These are phyloP conservation scores for Phalacrocorax carbo DNA, from an alignment of 2,113 vertebrate genomes.

Conservation along the genomic window DNA sequence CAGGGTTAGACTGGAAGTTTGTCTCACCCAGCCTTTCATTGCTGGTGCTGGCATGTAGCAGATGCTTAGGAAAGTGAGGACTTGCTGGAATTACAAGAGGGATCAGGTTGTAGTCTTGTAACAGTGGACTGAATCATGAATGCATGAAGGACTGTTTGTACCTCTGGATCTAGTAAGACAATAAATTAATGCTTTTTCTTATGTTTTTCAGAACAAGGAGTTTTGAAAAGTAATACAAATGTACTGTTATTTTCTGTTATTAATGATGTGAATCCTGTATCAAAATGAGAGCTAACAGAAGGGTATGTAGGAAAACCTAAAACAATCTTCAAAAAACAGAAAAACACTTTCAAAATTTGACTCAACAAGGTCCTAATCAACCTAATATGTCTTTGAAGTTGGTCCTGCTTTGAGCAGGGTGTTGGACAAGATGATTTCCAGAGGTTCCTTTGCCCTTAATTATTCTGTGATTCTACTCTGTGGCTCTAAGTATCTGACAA, in stretches of 20 bases:
- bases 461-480: background rate
- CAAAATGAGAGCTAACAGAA: background rate
- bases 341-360: background rate
- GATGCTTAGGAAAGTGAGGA: background rate
- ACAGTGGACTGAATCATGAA: background rate
- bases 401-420: too few species aligned
- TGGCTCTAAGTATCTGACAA: background rate
- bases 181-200: background rate
- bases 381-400: background rate
- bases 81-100: background rate
- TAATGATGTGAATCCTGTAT: background rate
- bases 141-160: background rate
- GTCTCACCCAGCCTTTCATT: background rate
- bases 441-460: background rate
- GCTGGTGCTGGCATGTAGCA: background rate
- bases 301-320: background rate
- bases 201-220: background rate
- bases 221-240: background rate
- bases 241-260: background rate
- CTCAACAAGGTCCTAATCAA: background rate
- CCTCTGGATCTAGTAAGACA: background rate
- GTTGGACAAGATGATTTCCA: background rate
- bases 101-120: background rate
- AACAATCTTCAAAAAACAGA: background rate
- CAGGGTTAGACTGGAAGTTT: background rate